phyloP scores from a whole-genome alignment of 2,888 invertebrate genomes.

The Drosophila meridiana region DNA sequence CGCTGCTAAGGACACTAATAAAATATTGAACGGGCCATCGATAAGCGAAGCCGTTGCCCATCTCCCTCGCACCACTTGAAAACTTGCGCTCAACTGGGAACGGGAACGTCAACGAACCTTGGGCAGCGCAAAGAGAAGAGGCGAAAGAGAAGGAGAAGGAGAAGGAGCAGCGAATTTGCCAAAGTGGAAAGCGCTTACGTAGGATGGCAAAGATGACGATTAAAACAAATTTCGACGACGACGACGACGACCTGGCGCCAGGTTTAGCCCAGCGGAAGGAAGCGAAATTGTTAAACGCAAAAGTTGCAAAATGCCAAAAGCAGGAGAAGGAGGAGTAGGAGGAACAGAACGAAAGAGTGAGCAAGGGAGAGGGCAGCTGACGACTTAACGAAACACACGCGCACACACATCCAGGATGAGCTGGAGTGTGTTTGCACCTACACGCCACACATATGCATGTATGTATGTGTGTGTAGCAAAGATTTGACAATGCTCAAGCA shows the following conservation, averaged over 20 bases:
- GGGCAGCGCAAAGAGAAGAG: conserved; percentile 2
- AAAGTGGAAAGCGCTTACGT: conserved; percentile 63
- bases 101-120: conserved; percentile 72
- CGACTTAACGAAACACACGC: conserved; percentile 50
- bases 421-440: conserved; percentile 3
- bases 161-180: neutral
- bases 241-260: conserved; percentile 82
- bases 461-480: neutral
- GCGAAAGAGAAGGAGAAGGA: neutral
- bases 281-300: conserved; percentile 81
- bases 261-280: conserved; percentile 76
- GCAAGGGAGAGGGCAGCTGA: neutral
- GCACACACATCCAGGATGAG: neutral
- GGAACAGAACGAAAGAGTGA: neutral
- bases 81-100: conserved; percentile 6
- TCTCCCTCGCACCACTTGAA: neutral
- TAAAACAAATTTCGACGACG: conserved; percentile 82
- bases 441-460: neutral
- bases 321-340: neutral
- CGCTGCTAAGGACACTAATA: conserved; percentile 75
- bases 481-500: neutral
- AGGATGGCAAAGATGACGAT: conserved; percentile 82
- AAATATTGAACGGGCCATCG: conserved; percentile 79
- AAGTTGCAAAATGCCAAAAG: conserved; percentile 77
- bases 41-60: conserved; percentile 64